Evolutionary conservation across 2,113 vertebrate species (phyloP).

Genomic region (Merops nubicus): DNA sequence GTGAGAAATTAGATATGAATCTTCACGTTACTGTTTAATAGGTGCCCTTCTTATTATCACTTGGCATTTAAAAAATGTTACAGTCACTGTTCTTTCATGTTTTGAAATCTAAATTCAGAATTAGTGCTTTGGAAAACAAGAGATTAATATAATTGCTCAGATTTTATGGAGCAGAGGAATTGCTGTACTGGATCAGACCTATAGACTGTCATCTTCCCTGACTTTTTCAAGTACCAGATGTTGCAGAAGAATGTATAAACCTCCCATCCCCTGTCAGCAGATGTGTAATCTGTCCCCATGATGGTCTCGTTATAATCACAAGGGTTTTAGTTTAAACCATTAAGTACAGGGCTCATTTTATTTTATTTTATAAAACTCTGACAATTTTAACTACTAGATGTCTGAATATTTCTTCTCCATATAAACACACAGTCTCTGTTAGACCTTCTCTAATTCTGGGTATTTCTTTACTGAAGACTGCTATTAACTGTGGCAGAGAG

Average conservation of each 20-base stretch:
- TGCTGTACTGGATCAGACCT: background rate
- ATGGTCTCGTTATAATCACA: background rate
- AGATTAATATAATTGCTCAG: background rate
- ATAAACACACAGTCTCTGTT: background rate
- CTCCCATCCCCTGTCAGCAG: background rate
- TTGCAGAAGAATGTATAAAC: background rate
- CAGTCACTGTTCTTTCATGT: background rate
- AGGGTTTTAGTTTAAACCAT: background rate
- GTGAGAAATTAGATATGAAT: background rate
- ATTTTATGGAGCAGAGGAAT: background rate
- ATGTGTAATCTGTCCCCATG: background rate
- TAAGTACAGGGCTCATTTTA: background rate
- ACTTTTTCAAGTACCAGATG: background rate
- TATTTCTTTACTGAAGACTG: background rate
- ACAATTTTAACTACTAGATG: background rate
- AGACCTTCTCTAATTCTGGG: background rate
- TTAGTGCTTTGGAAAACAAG: background rate
- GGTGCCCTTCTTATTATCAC: background rate
- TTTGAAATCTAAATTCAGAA: background rate
- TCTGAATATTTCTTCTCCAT: background rate
- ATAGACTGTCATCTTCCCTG: background rate
- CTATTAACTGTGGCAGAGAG: background rate
- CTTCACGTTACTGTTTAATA: slow-evolving; percentile 5
- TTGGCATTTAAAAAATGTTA: background rate
- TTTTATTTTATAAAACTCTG: background rate